Evolutionary conservation across 2,113 vertebrate species (phyloP).

Genomic region (Pyrgilauda ruficollis): DNA sequence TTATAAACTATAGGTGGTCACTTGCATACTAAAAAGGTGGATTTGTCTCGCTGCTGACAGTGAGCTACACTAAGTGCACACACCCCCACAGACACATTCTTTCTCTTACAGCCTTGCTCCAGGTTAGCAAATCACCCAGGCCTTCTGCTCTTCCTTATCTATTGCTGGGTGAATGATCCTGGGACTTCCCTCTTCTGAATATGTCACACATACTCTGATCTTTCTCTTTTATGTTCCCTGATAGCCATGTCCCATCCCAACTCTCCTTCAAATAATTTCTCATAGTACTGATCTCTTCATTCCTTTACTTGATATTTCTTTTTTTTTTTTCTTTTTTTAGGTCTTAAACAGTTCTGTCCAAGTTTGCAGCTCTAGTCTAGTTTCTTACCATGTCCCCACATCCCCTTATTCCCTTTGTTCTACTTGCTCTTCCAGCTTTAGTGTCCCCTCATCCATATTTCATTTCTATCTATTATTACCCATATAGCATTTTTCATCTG

Average conservation of each 20-base stretch:
- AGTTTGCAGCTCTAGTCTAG: neutral
- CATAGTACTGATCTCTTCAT: neutral
- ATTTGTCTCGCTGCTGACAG: neutral
- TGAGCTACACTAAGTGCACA: neutral
- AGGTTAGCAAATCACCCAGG: neutral
- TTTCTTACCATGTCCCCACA: neutral
- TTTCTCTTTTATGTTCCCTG: neutral
- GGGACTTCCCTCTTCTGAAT: neutral
- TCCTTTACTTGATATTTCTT: neutral
- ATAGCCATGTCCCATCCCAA: neutral
- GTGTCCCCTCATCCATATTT: constrained; percentile 59
- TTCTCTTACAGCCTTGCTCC: neutral
- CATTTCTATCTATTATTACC: constrained; percentile 58
- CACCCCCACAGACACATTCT: neutral
- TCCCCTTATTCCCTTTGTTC: constrained; percentile 50
- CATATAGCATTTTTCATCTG: constrained; percentile 53
- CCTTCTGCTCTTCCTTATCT: neutral
- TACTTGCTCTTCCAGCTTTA: constrained; percentile 52
- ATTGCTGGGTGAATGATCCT: neutral
- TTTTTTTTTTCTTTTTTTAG: neutral
- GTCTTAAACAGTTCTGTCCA: neutral
- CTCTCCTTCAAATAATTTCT: neutral
- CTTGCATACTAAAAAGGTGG: neutral
- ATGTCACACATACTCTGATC: neutral
- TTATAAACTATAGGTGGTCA: neutral